Evolutionary conservation across 2,113 vertebrate genomes (phyloP), one percentile per base, ranked within the genome.

Genomic region (Chascanopsetta lugubris): DNA sequence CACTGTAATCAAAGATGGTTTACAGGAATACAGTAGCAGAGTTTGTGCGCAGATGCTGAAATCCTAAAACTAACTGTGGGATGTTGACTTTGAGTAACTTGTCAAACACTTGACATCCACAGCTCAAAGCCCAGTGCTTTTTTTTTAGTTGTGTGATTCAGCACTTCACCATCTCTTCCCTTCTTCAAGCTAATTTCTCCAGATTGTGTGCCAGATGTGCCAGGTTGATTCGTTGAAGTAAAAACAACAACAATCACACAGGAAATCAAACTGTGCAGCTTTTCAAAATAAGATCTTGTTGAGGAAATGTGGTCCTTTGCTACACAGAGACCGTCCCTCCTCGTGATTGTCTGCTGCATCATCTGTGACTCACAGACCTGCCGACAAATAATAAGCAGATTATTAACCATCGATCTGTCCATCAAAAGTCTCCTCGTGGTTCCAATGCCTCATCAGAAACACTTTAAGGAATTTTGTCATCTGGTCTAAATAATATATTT

Each of bases 291-390:
- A 20, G 24, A 8, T 17, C 15, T 1, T 9, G 8, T 8, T 12
- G 18, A n/a, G 26, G 26, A 2, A 13, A 8, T 48, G 5, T 34
- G 17, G 8, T 57, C 20, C 13, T 22, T 36, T 27, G 21, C 26
- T 2, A 24, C 8, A 42, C 47, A 24, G 17, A 9, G 2, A n/a
- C 38, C 12, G 38, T n/a, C 38, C 38, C 8, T n/a, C 15, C 17
- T 9, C 46, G 42, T 38, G 29, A 54, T 43, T 53, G 21, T 13
- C 47, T 27, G 61, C 60, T 75, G 54, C n/a, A n/a, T n/a, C n/a
- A n/a, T n/a, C n/a, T n/a, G n/a, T n/a, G n/a, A n/a, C n/a, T n/a
- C n/a, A n/a, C n/a, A n/a, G n/a, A n/a, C n/a, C n/a, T n/a, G n/a
- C n/a, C n/a, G n/a, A n/a, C n/a, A n/a, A n/a, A n/a, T n/a, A n/a